Base-by-base conservation (phyloP, 2,797 vertebrate species). In the Pangasius larnaudii region DNA sequence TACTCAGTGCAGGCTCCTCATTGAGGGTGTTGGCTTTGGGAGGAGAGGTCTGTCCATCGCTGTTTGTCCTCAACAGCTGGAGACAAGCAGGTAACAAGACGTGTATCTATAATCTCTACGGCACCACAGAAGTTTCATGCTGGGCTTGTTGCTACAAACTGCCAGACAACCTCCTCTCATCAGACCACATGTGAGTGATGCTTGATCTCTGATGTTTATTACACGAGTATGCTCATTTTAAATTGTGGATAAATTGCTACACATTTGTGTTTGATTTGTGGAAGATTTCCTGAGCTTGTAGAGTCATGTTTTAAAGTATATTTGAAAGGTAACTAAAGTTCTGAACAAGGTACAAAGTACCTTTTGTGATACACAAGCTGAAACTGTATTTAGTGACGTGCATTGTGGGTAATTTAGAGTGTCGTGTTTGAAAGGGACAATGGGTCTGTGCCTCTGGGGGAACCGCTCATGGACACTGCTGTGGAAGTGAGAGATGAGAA, bases 101-200 rank as follows among this genome's bases (percentile, higher is more conserved):
- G 3, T 90, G 89, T 2, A 93, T 99, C 90, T 99, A 96, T 94
- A 99, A 99, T 93, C 92, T 99, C 75, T 99, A 99, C 42, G 99
- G 99, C 56, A 95, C 98, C 87, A 99, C 98, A 0, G 98, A 99
- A 90, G 98, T 99, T 75, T 99, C 99, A 89, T 98, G 98, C 93
- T 99, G 99, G 99, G 98, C 98, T 27, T 97, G 95, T 86, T 97
- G 93, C 85, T 97, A 97, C 92, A 93, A 89, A 92, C 93, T 99
- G 90, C 97, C 98, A 59, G 95, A 97, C 87, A 92, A 93, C 69
- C 89, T 92, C 2, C 90, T 94, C 86, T 90, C 65, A 58, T 46
- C 89, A 1, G 69, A 71, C 16, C 13, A 65, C 71, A 42, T 0
- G 96, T 96, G 86, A 93, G 95, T 91, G 22, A 24, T 39, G 19